phyloP scores from a whole-genome alignment of 2,888 invertebrate species.

The Pristionchus mayeri region DNA sequence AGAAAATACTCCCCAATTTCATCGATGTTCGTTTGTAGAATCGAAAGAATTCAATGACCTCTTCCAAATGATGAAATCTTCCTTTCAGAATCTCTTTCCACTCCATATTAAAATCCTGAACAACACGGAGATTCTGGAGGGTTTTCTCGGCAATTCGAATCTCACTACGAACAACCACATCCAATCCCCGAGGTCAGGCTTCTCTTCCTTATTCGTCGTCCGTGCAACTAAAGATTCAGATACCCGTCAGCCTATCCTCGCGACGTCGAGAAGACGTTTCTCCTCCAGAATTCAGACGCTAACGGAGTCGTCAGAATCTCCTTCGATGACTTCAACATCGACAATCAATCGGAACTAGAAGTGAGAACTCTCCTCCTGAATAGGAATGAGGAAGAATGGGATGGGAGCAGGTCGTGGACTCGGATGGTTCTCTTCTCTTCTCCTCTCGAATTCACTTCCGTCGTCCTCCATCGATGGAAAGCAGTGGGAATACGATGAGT shows the following conservation, averaged over 20 bases:
- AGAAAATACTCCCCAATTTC: neutral
- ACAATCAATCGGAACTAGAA: slow-evolving; percentile 26
- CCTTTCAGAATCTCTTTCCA: slow-evolving; percentile 30
- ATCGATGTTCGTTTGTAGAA: neutral
- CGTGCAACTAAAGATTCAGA: too few relatives aligned
- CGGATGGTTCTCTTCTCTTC: slow-evolving; percentile 55
- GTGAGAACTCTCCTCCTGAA: neutral
- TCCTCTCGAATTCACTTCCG: slow-evolving; percentile 53
- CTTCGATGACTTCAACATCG: slow-evolving; percentile 42
- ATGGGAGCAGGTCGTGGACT: slow-evolving; percentile 56
- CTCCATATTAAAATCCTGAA: neutral
- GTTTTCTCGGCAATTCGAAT: neutral
- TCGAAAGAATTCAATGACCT: neutral
- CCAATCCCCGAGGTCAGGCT: slow-evolving; percentile 15
- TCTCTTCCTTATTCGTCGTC: neutral
- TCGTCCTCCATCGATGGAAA: slow-evolving; percentile 60
- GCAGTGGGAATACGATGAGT: slow-evolving; percentile 54
- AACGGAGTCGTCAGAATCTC: slow-evolving; percentile 3
- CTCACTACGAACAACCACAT: neutral
- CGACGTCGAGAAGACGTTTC: slow-evolving; percentile 24
- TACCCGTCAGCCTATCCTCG: slow-evolving; percentile 20
- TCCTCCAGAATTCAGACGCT: neutral
- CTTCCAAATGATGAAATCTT: neutral
- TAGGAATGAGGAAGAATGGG: too few relatives aligned
- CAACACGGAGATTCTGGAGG: slow-evolving; percentile 2